Conservation (phyloP, 2,113 vertebrate genomes). For the Pao palembangensis region DNA sequence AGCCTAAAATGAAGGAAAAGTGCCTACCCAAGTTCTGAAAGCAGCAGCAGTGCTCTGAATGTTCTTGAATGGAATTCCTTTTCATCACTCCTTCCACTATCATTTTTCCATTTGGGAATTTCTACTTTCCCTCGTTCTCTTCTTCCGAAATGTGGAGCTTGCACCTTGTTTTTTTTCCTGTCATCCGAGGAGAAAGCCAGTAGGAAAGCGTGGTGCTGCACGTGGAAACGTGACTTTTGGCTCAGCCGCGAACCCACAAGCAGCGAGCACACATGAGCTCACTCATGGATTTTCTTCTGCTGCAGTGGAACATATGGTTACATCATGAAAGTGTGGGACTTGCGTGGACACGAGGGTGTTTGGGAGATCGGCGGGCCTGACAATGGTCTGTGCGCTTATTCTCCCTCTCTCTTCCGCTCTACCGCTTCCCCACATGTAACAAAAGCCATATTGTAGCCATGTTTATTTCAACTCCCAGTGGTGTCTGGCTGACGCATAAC, state of each 20-base stretch:
- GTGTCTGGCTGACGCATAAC: slow-evolving; percentile 37
- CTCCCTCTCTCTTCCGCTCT: slow-evolving; percentile 9
- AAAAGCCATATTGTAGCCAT: slow-evolving; percentile 50
- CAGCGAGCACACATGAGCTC: slow-evolving; percentile 47
- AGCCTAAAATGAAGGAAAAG: no score
- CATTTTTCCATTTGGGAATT: slow-evolving; percentile 30
- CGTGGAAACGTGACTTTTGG: slow-evolving; percentile 51
- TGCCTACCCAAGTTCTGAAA: background rate
- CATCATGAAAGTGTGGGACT: slow-evolving; percentile 38
- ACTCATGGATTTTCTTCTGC: slow-evolving; percentile 47
- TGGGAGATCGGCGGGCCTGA: slow-evolving; percentile 10
- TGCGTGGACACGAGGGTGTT: slow-evolving; percentile 15
- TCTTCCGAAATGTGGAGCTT: slow-evolving; percentile 34
- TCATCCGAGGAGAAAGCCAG: slow-evolving; percentile 25
- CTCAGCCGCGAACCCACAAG: slow-evolving; percentile 33
- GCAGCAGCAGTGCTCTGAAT: slow-evolving; percentile 11
- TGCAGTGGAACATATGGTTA: slow-evolving; percentile 59
- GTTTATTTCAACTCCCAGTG: slow-evolving; percentile 41
- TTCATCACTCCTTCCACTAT: slow-evolving; percentile 50
- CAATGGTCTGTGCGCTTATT: slow-evolving; percentile 22
- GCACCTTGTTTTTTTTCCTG: slow-evolving; percentile 9
- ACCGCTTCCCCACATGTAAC: slow-evolving; percentile 22
- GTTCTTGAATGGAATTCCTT: slow-evolving; percentile 46
- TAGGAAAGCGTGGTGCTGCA: slow-evolving; percentile 53
- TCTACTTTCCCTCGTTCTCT: slow-evolving; percentile 29